Conservation (phyloP, 2,888 invertebrate genomes). For the Chrysotoxum bicinctum region DNA sequence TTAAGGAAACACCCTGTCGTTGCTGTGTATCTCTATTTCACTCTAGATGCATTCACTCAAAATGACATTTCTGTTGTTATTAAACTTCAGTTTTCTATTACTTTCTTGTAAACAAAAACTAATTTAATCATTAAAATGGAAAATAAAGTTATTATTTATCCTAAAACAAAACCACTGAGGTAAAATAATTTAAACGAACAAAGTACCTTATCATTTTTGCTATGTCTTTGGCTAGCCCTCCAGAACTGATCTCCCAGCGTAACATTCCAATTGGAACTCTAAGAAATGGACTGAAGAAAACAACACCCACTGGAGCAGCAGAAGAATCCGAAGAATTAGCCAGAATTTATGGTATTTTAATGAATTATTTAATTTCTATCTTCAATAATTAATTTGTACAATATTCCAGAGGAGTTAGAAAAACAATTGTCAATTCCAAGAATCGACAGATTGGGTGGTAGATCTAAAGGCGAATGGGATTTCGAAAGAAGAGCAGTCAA, state of each 20-base stretch:
- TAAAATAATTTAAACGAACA: conserved; percentile 36
- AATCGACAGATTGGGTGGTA: conserved; percentile 77
- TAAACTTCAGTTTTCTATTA: neutral
- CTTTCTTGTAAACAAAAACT: conserved; percentile 41
- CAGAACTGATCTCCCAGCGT: conserved; percentile 75
- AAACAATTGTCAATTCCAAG: conserved; percentile 76
- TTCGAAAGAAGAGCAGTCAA: conserved; percentile 75
- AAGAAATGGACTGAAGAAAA: conserved; percentile 76
- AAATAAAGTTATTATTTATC: conserved; percentile 73
- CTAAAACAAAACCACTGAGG: conserved; percentile 76
- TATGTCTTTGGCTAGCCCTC: conserved; percentile 71
- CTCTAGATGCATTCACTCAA: conserved; percentile 3
- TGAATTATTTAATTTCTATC: neutral
- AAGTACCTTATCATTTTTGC: neutral
- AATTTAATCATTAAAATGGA: conserved; percentile 10
- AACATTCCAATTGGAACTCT: conserved; percentile 74
- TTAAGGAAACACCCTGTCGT: neutral
- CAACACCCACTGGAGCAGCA: conserved; percentile 70
- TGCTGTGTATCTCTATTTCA: neutral
- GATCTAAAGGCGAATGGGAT: conserved; percentile 78
- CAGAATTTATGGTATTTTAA: conserved; percentile 74
- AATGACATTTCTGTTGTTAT: neutral
- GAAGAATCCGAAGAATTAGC: conserved; percentile 76
- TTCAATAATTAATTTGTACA: neutral
- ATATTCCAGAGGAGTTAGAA: conserved; percentile 75